Percentiles rank a stretch among this genome's conserved stretches.
Evolutionary conservation across 1,140 invertebrate genomes (phyloP).

Genomic region (Microplitis mediator): DNA sequence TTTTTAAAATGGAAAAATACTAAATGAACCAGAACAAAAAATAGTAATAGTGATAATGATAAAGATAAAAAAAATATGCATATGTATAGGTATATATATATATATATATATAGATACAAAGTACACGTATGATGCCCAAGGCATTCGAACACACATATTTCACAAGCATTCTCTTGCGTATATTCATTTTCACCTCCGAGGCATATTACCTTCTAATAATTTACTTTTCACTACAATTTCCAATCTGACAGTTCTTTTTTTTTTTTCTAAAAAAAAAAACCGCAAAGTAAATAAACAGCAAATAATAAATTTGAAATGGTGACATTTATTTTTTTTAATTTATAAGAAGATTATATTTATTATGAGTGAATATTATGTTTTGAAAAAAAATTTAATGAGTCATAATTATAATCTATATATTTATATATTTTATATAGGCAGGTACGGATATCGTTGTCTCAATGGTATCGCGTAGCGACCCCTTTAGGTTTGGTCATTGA

Average conservation of each 20-base stretch:
- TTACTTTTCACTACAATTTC: slow-evolving; percentile 8
- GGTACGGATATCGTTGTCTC: slow-evolving; percentile 26
- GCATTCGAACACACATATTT: slow-evolving; percentile 7
- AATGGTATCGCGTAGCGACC: slow-evolving; percentile 29
- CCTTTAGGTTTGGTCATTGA: background rate
- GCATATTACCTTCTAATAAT: slow-evolving; percentile 16
- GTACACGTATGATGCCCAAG: background rate
- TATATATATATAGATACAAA: background rate
- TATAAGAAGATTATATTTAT: no score
- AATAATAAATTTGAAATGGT: no score
- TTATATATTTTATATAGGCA: slow-evolving; percentile 7
- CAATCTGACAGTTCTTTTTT: background rate
- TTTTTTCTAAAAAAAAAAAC: background rate
- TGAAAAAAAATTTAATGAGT: no score
- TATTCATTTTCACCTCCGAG: background rate
- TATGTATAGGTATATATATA: background rate
- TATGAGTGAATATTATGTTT: no score
- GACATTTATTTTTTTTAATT: no score
- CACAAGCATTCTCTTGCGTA: background rate
- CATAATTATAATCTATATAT: no score
- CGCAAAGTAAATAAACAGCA: no score
- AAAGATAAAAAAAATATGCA: background rate
- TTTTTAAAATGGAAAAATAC: background rate
- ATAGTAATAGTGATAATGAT: no score
- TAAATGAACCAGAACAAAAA: no score